Base-by-base conservation (phyloP, 92 coral and sea anemone species). In the Ricordea florida region DNA sequence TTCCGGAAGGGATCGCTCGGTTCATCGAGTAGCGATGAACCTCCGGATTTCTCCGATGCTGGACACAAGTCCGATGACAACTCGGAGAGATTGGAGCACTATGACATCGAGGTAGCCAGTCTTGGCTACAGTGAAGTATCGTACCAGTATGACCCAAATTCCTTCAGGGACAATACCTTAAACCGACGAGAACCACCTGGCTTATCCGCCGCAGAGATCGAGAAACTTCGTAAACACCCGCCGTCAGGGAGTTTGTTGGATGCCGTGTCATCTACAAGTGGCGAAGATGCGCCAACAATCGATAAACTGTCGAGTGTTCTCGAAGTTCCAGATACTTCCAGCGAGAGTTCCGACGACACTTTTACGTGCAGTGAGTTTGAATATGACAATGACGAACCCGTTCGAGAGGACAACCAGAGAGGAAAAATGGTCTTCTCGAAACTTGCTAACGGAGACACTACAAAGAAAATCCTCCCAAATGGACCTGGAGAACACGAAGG, bases 281-380 rank as follows among this genome's bases (percentile, higher is more conserved):
- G 89, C 56, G 97, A 89, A 33, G 92, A 79, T 17, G 94, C 91
- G 26, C 84, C 92, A 20, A 75, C 83, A 4, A 71, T 83, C 55
- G 82, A 89, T 51, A 84, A 92, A 62, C 47, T 87, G 51, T 96
- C 97, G 34, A 87, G 90, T 44, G 79, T 89, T 15, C 71, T 92
- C 13, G 97, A 92, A 69, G 96, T 75, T 66, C 85, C 74, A 26
- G 98, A 94, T 51, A 86, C 85, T 22, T 96, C 99, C 5, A 87
- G 97, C 18, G 99, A 92, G 62, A 96, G 99, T 69, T 96, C 99
- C 26, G 97, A 96, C 53, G 97, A 88, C 50, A 90, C 96, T 0
- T 96, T 96, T 47, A 96, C 99, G 11, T 93, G 94, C 28, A 96
- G 99, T 47, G 99, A 96, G 85, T 92, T 92, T 58, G 99, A 96